phyloP scores from a whole-genome alignment of 2,888 invertebrate genomes.

The Cremastobaeus sp. region DNA sequence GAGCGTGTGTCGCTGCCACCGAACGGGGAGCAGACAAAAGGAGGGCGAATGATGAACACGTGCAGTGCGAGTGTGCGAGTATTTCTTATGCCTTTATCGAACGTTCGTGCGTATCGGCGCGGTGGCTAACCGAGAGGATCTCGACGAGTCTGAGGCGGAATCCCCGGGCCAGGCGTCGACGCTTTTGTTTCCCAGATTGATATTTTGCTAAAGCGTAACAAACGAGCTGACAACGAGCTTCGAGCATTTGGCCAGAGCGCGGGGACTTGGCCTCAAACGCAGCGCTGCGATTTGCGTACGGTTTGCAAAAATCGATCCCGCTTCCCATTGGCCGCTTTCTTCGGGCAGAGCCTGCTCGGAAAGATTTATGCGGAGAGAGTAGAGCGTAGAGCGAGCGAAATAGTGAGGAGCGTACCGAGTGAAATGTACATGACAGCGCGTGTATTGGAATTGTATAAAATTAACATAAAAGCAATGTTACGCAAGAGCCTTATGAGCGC shows the following conservation, averaged over 20 bases:
- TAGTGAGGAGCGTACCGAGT: not conserved
- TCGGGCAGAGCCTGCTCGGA: not conserved
- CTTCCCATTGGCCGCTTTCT: not conserved
- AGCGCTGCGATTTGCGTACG: no score
- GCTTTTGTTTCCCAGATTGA: conserved; percentile 23
- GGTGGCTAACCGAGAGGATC: not conserved
- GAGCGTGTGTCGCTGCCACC: conserved; percentile 3
- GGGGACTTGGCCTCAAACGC: no score
- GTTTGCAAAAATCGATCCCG: not conserved
- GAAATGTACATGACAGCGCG: not conserved
- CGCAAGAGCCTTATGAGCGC: conserved; percentile 63
- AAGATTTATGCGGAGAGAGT: not conserved
- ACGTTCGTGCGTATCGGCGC: not conserved
- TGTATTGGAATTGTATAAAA: conserved; percentile 14
- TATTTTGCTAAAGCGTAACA: conserved; percentile 39
- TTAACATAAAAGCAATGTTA: conserved; percentile 61
- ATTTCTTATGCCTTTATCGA: conserved; percentile 19
- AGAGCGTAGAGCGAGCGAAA: not conserved
- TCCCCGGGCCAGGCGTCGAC: conserved; percentile 4
- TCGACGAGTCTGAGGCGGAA: not conserved
- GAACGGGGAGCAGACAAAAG: not conserved
- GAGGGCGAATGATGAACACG: not conserved
- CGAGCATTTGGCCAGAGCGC: conserved; percentile 10
- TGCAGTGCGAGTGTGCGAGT: conserved; percentile 3
- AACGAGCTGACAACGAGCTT: conserved; percentile 25